Percentiles rank a stretch among this genome's conserved stretches.
Evolutionary conservation across 2,888 invertebrate species (phyloP).

Genomic region (Drosophila nr. perissopoda): DNA sequence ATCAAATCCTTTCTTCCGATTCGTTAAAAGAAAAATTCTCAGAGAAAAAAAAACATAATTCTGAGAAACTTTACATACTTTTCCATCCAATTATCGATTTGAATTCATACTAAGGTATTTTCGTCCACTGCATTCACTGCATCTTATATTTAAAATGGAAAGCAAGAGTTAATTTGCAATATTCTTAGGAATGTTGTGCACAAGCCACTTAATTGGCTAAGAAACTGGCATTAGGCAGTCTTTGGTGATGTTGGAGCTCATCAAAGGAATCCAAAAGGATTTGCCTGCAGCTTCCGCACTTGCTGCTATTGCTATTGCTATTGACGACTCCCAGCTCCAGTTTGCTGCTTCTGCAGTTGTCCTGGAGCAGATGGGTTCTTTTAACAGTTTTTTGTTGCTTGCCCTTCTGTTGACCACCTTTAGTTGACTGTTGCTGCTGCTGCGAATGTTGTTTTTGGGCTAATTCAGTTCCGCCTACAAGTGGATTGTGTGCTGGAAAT

Average conservation of each 20-base stretch:
- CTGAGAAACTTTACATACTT: neutral
- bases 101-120: neutral
- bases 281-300: neutral
- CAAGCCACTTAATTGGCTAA: neutral
- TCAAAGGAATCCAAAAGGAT: neutral
- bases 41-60: neutral
- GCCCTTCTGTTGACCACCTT: neutral
- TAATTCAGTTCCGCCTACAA: neutral
- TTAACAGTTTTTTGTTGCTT: neutral
- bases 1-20: neutral
- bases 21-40: neutral
- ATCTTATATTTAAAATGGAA: neutral
- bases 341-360: conserved; percentile 1
- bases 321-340: neutral
- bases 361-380: neutral
- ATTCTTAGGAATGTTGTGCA: neutral
- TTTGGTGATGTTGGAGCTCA: neutral
- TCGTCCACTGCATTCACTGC: neutral
- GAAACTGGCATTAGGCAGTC: neutral
- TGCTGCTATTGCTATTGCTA: neutral
- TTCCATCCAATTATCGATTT: neutral
- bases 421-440: neutral
- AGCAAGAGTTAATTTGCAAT: neutral
- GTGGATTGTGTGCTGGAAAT: neutral
- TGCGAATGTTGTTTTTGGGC: neutral